Conservation (phyloP, 2,888 invertebrate species). For the Eumacrocentrus americanus region DNA sequence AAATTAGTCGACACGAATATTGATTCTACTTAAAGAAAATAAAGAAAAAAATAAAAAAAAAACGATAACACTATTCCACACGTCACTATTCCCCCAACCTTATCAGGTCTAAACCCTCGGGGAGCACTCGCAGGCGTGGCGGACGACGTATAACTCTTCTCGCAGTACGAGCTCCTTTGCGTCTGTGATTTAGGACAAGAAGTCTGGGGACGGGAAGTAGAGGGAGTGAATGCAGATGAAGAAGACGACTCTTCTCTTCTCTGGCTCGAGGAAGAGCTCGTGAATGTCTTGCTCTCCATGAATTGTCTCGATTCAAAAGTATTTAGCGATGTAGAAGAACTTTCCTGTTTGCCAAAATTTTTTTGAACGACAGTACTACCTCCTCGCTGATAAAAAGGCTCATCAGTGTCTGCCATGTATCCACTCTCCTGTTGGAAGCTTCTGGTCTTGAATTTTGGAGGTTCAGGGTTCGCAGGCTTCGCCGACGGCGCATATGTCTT, state of each 20-base stretch:
- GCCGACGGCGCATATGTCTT: conserved; percentile 31
- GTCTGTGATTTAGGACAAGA: conserved; percentile 40
- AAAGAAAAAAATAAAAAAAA: too few relatives aligned
- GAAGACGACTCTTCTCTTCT: conserved; percentile 15
- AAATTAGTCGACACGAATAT: too few relatives aligned
- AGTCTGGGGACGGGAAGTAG: conserved; percentile 13
- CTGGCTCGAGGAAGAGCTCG: conserved; percentile 32
- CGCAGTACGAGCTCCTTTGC: conserved; percentile 51
- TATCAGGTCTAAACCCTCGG: conserved; percentile 49
- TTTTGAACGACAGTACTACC: conserved; percentile 37
- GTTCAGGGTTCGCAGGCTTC: conserved; percentile 59
- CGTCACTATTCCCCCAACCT: conserved; percentile 52
- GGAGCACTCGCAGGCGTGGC: conserved; percentile 39
- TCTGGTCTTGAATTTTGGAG: conserved; percentile 65
- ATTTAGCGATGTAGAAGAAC: conserved; percentile 40
- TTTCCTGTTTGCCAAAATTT: conserved; percentile 51
- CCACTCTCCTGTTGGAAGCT: conserved; percentile 66
- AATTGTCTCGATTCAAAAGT: conserved; percentile 51
- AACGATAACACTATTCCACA: too few relatives aligned
- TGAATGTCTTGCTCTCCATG: conserved; percentile 52
- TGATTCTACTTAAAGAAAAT: too few relatives aligned
- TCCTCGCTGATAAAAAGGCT: conserved; percentile 61
- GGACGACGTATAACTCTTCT: conserved; percentile 47
- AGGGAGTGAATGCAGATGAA: conserved; percentile 27
- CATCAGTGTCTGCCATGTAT: conserved; percentile 76